These are phyloP conservation scores for Paguma larvata DNA, from an alignment of 2,797 vertebrate species.

Conservation along the genomic window DNA sequence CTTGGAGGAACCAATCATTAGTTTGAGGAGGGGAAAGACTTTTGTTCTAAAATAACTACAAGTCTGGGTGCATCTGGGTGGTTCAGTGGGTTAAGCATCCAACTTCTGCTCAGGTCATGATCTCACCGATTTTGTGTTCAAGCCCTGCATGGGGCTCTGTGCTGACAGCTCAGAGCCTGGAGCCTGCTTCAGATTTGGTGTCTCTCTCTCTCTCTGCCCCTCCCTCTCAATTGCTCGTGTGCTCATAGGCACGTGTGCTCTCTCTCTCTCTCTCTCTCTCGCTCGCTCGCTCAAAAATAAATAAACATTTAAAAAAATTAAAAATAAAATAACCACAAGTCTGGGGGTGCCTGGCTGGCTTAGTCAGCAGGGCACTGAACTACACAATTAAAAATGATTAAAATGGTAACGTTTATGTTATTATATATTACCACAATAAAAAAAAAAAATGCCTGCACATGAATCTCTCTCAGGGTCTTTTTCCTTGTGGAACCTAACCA, in stretches of 20 bases:
- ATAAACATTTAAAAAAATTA: no score
- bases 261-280: no score
- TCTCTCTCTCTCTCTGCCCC: no score
- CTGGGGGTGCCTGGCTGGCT: background rate
- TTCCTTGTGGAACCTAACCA: background rate
- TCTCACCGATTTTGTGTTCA: no score
- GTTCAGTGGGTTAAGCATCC: background rate
- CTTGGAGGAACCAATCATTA: background rate
- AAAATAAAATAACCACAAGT: slow-evolving; percentile 12
- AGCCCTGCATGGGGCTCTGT: no score
- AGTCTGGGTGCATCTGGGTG: background rate
- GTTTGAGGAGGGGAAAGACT: background rate
- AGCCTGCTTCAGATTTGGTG: no score
- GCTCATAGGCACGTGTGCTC: no score
- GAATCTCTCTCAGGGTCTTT: background rate
- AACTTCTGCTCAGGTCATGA: no score
- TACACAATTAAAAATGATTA: background rate
- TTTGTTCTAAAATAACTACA: slow-evolving; percentile 61
- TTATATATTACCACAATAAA: background rate
- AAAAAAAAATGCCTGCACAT: background rate
- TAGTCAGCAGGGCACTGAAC: background rate
- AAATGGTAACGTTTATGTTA: background rate
- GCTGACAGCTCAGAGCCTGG: no score
- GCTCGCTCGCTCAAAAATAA: no score
- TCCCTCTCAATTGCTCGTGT: no score